These are phyloP conservation scores for Agrotis puta DNA, from an alignment of 2,888 invertebrate species.

Conservation along the genomic window DNA sequence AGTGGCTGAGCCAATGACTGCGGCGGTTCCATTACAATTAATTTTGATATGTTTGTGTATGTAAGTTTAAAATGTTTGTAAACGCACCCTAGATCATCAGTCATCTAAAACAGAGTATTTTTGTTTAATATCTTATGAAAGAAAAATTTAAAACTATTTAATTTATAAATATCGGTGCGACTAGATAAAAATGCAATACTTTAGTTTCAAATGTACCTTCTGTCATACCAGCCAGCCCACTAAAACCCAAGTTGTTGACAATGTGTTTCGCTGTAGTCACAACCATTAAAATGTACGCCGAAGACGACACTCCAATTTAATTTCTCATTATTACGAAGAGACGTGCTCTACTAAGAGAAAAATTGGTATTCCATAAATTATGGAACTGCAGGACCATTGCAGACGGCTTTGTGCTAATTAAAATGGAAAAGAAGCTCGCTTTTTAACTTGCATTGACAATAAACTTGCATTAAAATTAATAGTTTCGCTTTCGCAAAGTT, in stretches of 20 bases:
- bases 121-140: too few species aligned
- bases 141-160: too few species aligned
- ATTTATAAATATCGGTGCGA: too few species aligned
- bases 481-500: slow-evolving; percentile 10
- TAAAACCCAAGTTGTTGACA: slow-evolving; percentile 51
- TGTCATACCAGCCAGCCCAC: neutral
- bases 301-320: slow-evolving; percentile 74
- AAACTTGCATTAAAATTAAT: slow-evolving; percentile 36
- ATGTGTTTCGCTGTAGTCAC: slow-evolving; percentile 57
- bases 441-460: slow-evolving; percentile 61
- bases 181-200: neutral
- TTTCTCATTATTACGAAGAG: slow-evolving; percentile 74
- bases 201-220: slow-evolving; percentile 28
- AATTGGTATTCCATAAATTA: slow-evolving; percentile 79
- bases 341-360: slow-evolving; percentile 70
- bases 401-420: slow-evolving; percentile 76
- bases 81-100: too few species aligned
- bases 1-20: too few species aligned
- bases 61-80: too few species aligned
- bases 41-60: too few species aligned
- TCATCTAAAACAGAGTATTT: too few species aligned
- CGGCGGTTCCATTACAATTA: too few species aligned
- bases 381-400: slow-evolving; percentile 68
- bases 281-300: slow-evolving; percentile 71
- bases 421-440: slow-evolving; percentile 65